Evolutionary conservation across 2,888 invertebrate species (phyloP), one percentile per base, ranked within the genome.

Genomic region (Campopleginae sp.): DNA sequence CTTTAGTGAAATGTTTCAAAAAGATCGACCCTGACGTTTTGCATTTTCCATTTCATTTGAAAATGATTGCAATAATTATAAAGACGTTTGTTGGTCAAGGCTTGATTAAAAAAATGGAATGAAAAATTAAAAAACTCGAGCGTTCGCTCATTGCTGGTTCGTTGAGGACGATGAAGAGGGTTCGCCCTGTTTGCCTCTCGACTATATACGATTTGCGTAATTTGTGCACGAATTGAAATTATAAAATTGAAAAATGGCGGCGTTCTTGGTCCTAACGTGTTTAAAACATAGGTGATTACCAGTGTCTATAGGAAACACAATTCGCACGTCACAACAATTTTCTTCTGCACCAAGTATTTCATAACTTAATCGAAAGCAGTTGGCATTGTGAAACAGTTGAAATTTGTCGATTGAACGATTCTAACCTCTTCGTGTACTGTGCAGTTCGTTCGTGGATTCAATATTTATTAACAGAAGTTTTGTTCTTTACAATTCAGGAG

Each of bases 281-380:
- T 80, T 86, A 12, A 87, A 88, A 84, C 86, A 87, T 80, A 87
- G 89, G 90, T 91, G 85, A 86, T 83, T 87, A 84, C 81, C 83
- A 54, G 12, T 12, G 27, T 78, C 51, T 33, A 54, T 19, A 10
- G 27, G 27, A 44, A 66, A 14, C 17, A 31, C 66, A 74, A 61
- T 66, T 31, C 38, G 31, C 5, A 6, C 7, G 44, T 33, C 27
- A 63, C 12, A n/a, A 75, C 12, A 27, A 33, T 51, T n/a, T 31
- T 5, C 54, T 42, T 14, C 33, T 77, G 51, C 31, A 51, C 46
- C n/a, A n/a, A 38, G 7, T 38, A 38, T 65, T 19, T 23, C 8
- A 3, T 38, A 61, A 17, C 31, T 71, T 51, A 12, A 65, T 23
- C 12, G 14, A 12, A 66, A 77, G 44, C 3, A 38, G 33, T 31